Conservation (phyloP, 2,113 vertebrate species). For the Bufo bufo region DNA sequence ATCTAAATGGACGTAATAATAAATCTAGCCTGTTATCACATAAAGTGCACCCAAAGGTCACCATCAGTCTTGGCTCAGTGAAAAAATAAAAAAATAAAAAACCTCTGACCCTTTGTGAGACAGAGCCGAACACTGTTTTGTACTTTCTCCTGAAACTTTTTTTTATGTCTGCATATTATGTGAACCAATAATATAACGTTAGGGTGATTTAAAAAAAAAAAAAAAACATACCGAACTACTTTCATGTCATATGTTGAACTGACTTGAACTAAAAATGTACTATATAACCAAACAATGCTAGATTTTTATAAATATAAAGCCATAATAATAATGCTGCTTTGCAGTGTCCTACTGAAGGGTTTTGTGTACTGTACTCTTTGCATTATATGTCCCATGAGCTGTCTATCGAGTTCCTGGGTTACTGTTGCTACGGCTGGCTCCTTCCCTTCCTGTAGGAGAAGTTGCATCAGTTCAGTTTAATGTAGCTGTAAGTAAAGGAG, state of each 20-base stretch:
- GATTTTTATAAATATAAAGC: neutral
- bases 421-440: too few relatives aligned
- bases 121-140: constrained; percentile 26
- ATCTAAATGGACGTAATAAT: constrained; percentile 45
- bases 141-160: constrained; percentile 22
- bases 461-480: too few relatives aligned
- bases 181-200: neutral
- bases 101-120: constrained; percentile 42
- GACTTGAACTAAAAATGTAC: neutral
- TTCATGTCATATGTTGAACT: neutral
- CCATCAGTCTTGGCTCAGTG: constrained; percentile 15
- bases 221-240: neutral
- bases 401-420: too few relatives aligned
- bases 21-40: constrained; percentile 52
- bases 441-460: too few relatives aligned
- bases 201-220: neutral
- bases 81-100: neutral
- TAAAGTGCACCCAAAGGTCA: constrained; percentile 35
- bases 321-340: too few relatives aligned
- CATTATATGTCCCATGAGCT: too few relatives aligned
- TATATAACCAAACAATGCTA: neutral
- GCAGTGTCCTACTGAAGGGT: too few relatives aligned
- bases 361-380: too few relatives aligned
- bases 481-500: too few relatives aligned
- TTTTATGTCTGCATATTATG: constrained; percentile 13